These are phyloP conservation scores for Zosterops pallidus DNA, from an alignment of 2,113 vertebrate genomes.

Conservation along the genomic window DNA sequence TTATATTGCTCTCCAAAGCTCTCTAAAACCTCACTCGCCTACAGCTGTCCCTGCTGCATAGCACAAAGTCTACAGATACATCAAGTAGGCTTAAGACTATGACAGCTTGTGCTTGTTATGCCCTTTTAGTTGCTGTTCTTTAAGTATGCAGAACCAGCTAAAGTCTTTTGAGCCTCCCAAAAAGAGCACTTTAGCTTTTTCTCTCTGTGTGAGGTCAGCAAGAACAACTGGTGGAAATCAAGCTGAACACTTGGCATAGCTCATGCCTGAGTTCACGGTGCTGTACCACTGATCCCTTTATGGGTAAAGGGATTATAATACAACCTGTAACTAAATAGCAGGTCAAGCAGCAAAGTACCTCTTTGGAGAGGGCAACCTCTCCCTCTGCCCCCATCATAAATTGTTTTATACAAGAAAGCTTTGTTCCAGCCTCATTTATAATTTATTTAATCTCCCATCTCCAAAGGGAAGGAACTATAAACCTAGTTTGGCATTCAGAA, in stretches of 20 bases:
- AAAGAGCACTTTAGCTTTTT: not conserved
- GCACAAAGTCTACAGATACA: not conserved
- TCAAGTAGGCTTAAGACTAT: not conserved
- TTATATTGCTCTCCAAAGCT: not conserved
- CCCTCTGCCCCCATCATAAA: not conserved
- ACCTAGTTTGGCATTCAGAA: not conserved
- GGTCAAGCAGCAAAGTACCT: not conserved
- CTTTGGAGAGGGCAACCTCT: not conserved
- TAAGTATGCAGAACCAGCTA: not conserved
- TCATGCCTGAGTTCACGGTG: not conserved
- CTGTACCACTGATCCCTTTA: not conserved
- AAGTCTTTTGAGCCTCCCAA: not conserved
- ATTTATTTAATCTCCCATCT: not conserved
- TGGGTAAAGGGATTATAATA: not conserved
- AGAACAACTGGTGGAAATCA: not conserved
- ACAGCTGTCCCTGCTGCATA: not conserved
- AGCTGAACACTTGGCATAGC: not conserved
- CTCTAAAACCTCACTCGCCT: not conserved
- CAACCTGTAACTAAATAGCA: not conserved
- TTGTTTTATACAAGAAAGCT: not conserved
- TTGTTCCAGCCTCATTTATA: not conserved
- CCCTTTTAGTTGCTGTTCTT: not conserved
- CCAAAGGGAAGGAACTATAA: not conserved
- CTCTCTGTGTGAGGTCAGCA: rapidly evolving
- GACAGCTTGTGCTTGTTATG: not conserved